These are phyloP conservation scores for Neotoxoptera formosana DNA, from an alignment of 1,140 invertebrate species.

Conservation along the genomic window DNA sequence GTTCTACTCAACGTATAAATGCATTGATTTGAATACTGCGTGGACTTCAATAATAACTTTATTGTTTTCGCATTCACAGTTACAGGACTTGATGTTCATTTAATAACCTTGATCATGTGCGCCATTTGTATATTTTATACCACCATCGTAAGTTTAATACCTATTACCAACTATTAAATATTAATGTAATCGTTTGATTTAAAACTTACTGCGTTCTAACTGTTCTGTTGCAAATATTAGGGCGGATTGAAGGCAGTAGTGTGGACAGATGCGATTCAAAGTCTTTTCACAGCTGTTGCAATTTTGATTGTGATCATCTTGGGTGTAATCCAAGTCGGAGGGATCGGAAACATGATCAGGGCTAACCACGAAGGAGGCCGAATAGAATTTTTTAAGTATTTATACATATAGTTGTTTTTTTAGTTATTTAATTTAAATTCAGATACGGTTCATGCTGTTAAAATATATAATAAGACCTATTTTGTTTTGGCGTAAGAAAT, in stretches of 20 bases:
- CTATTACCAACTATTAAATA: background rate
- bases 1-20: background rate
- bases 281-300: conserved; percentile 77
- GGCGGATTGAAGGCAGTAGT: conserved; percentile 87
- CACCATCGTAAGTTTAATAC: conserved; percentile 60
- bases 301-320: conserved; percentile 73
- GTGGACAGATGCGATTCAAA: conserved; percentile 87
- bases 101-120: conserved; percentile 61
- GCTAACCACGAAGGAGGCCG: conserved; percentile 67
- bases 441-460: background rate
- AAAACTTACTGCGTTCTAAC: background rate
- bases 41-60: background rate
- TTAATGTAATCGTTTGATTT: background rate
- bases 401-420: background rate
- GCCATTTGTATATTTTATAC: conserved; percentile 63
- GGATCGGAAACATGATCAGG: conserved; percentile 71
- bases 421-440: background rate
- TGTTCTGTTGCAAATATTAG: conserved; percentile 65
- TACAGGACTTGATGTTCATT: conserved; percentile 61
- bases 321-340: conserved; percentile 73
- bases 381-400: conserved; percentile 72
- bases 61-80: conserved; percentile 61
- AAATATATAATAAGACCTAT: background rate
- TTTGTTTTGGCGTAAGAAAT: background rate
- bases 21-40: background rate